Evolutionary conservation across 2,888 invertebrate genomes (phyloP).

Genomic region (Frankliniella intonsa): DNA sequence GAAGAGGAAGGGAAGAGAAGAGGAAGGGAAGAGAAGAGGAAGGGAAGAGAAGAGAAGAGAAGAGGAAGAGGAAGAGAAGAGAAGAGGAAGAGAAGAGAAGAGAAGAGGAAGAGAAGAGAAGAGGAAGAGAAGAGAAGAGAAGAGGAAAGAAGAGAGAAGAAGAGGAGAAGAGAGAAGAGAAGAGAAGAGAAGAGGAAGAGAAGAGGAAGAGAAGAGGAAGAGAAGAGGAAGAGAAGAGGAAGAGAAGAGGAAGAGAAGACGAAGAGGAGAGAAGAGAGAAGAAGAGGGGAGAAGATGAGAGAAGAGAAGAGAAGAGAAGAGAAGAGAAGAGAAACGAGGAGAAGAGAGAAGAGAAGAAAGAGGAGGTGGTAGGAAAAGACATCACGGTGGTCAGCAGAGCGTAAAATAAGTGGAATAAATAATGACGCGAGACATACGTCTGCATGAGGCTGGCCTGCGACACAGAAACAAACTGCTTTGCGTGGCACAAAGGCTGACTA

Average conservation of each 20-base stretch:
- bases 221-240: too few relatives aligned
- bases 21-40: too few relatives aligned
- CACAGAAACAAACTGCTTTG: neutral
- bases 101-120: neutral
- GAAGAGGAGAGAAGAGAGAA: neutral
- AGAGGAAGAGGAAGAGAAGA: too few relatives aligned
- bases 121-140: neutral
- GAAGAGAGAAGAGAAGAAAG: neutral
- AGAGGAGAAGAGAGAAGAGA: neutral
- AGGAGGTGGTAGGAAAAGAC: neutral
- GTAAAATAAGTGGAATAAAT: slow-evolving; percentile 7
- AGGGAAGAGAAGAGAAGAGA: neutral
- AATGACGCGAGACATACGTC: neutral
- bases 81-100: neutral
- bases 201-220: too few relatives aligned
- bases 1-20: too few relatives aligned
- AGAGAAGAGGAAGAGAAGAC: too few relatives aligned
- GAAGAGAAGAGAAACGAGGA: neutral
- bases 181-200: slow-evolving; percentile 18
- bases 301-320: neutral
- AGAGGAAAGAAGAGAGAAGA: neutral
- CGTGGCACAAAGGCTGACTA: neutral
- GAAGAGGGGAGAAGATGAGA: neutral
- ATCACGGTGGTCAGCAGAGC: neutral
- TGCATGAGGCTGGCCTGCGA: neutral